phyloP scores from a whole-genome alignment of 2,113 vertebrate genomes.

The Nothoprocta perdicaria region DNA sequence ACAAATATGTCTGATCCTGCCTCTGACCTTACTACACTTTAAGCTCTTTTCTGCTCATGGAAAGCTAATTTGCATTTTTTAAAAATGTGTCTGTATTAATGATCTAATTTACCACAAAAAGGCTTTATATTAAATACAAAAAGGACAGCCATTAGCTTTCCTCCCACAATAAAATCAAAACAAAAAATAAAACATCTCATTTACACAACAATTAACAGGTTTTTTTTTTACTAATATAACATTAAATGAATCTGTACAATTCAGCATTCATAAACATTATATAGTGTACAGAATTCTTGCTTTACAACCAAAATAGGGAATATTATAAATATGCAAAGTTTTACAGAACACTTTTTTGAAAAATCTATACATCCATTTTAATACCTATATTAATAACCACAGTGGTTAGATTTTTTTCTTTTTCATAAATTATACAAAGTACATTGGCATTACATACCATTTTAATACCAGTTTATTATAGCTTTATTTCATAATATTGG shows the following conservation, averaged over 20 bases:
- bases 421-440: conserved; percentile 79
- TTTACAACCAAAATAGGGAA: conserved; percentile 60
- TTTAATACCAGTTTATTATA: conserved; percentile 81
- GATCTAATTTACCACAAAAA: conserved; percentile 61
- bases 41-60: conserved; percentile 59
- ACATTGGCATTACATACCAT: conserved; percentile 68
- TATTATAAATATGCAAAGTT: conserved; percentile 71
- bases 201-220: conserved; percentile 57
- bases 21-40: conserved; percentile 52
- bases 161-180: conserved; percentile 59
- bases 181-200: conserved; percentile 48
- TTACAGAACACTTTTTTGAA: conserved; percentile 67
- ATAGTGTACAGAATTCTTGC: conserved; percentile 37
- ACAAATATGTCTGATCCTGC: conserved; percentile 62
- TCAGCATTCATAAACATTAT: conserved; percentile 41
- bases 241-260: conserved; percentile 48
- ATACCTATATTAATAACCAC: conserved; percentile 64
- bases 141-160: conserved; percentile 62
- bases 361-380: conserved; percentile 68
- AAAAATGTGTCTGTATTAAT: conserved; percentile 62
- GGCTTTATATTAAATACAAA: conserved; percentile 69
- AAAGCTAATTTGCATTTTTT: conserved; percentile 64
- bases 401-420: conserved; percentile 71
- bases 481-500: conserved; percentile 82
- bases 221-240: conserved; percentile 24